Conservation (phyloP, 2,888 invertebrate genomes). For the Apeira syringaria region DNA sequence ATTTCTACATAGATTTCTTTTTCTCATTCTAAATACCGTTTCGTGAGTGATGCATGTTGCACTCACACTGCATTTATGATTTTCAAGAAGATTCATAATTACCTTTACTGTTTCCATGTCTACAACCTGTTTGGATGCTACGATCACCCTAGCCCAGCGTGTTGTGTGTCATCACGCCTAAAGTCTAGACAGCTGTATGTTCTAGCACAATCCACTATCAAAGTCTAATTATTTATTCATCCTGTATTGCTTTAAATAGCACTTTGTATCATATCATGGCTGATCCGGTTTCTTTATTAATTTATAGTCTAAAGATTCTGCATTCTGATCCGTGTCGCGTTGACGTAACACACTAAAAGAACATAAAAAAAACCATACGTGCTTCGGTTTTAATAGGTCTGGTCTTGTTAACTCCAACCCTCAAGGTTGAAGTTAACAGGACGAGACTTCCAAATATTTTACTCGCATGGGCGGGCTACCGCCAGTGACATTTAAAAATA, state of each 20-base stretch:
- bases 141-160: slow-evolving; percentile 35
- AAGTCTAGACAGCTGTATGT: slow-evolving; percentile 15
- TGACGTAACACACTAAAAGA: background rate
- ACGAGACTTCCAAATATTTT: too few relatives aligned
- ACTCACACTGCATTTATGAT: background rate
- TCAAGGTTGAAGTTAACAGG: too few relatives aligned
- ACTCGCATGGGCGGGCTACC: too few relatives aligned
- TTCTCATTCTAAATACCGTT: background rate
- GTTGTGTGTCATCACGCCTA: slow-evolving; percentile 46
- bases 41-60: background rate
- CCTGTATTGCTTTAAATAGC: slow-evolving; percentile 6
- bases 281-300: background rate
- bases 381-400: too few relatives aligned
- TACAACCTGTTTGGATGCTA: slow-evolving; percentile 44
- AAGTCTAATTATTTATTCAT: slow-evolving; percentile 14
- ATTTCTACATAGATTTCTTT: too few relatives aligned
- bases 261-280: slow-evolving; percentile 1
- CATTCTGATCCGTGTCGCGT: background rate
- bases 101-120: slow-evolving; percentile 7
- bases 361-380: too few relatives aligned
- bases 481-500: too few relatives aligned
- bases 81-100: background rate
- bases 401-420: too few relatives aligned
- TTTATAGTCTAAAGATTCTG: slow-evolving; percentile 27
- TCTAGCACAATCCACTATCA: slow-evolving; percentile 27